Percentiles rank a stretch among this genome's conserved stretches.
These are phyloP conservation scores for Fragum whitleyi DNA, from an alignment of 2,888 invertebrate genomes.

Conservation along the genomic window DNA sequence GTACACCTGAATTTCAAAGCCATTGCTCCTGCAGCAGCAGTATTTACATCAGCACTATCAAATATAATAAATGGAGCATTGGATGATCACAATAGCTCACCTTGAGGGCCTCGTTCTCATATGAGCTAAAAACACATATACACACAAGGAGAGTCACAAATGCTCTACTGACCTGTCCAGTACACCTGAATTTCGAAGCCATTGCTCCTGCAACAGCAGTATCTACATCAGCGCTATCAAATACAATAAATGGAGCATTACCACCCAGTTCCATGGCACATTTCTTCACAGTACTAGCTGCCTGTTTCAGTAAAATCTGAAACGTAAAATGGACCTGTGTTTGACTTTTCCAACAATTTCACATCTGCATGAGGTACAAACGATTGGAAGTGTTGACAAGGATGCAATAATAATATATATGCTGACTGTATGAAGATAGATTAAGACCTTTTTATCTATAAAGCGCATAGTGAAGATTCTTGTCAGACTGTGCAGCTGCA, in stretches of 20 bases:
- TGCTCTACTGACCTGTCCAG: slow-evolving; percentile 90
- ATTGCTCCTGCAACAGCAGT: slow-evolving; percentile 94
- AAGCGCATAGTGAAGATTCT: too few species aligned
- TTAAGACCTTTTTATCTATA: too few species aligned
- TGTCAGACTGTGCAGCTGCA: too few species aligned
- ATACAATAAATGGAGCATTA: slow-evolving; percentile 99
- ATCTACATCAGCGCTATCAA: slow-evolving; percentile 95
- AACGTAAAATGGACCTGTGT: too few species aligned
- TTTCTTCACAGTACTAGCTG: slow-evolving; percentile 94
- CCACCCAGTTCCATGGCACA: slow-evolving; percentile 98
- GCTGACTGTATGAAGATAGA: too few species aligned
- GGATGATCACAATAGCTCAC: too few species aligned
- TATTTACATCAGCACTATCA: slow-evolving; percentile 93
- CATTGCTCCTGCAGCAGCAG: slow-evolving; percentile 94
- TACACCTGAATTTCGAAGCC: slow-evolving; percentile 96
- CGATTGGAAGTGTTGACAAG: too few species aligned
- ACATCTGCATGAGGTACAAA: too few species aligned
- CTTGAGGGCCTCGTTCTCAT: too few species aligned
- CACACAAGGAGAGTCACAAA: too few species aligned
- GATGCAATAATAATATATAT: too few species aligned
- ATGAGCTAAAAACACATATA: too few species aligned
- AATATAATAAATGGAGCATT: slow-evolving; percentile 99
- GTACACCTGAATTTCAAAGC: slow-evolving; percentile 97
- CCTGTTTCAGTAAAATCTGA: slow-evolving; percentile 90
- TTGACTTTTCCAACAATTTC: neutral